Evolutionary conservation across 1,140 invertebrate genomes (phyloP).

Genomic region (Procambarus virginalis): DNA sequence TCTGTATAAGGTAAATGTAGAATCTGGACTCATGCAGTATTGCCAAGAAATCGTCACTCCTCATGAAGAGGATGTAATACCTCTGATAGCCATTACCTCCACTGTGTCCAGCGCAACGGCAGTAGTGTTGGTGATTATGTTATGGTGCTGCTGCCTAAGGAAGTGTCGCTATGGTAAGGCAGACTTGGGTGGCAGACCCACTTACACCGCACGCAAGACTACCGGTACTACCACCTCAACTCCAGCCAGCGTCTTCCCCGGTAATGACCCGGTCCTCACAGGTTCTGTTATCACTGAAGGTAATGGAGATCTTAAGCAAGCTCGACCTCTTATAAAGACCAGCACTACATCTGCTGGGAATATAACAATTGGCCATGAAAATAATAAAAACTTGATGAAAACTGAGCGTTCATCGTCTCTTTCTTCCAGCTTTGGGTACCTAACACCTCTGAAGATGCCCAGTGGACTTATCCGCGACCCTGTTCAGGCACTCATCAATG

Average conservation of each 20-base stretch:
- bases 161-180: conserved; percentile 7
- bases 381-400: neutral
- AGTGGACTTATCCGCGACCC: conserved; percentile 14
- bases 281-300: neutral
- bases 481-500: neutral
- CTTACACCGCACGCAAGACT: conserved; percentile 11
- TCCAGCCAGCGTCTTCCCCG: conserved; percentile 41
- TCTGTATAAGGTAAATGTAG: neutral
- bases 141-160: conserved; percentile 50
- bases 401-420: conserved; percentile 23
- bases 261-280: conserved; percentile 22
- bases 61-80: conserved; percentile 13
- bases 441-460: conserved; percentile 13
- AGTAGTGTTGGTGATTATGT: conserved; percentile 34
- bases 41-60: conserved; percentile 45
- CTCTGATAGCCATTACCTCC: conserved; percentile 34
- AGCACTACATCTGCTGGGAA: neutral
- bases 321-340: neutral
- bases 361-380: neutral
- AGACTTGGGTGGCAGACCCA: neutral
- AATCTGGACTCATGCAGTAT: conserved; percentile 8
- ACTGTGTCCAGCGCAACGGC: conserved; percentile 36
- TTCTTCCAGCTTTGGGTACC: conserved; percentile 44
- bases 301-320: conserved; percentile 10
- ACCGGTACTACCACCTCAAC: conserved; percentile 37